phyloP scores from a whole-genome alignment of 2,888 invertebrate species.

The Gandaritis pyraliata region DNA sequence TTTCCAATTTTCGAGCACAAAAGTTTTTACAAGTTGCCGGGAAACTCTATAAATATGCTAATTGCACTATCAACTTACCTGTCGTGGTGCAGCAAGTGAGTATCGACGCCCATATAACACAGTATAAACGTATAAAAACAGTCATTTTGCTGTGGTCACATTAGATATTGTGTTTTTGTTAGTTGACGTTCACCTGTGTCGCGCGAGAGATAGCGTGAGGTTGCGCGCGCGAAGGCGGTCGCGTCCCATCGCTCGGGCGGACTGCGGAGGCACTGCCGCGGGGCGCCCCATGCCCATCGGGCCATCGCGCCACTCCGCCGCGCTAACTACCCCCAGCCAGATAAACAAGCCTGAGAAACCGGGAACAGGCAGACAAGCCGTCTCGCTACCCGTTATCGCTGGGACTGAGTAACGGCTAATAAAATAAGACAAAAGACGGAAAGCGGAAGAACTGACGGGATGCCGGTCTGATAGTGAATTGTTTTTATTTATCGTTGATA shows the following conservation, averaged over 20 bases:
- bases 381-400: conserved; percentile 77
- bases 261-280: conserved; percentile 73
- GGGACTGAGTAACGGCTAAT: conserved; percentile 70
- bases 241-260: conserved; percentile 75
- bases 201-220: conserved; percentile 53
- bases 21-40: conserved; percentile 64
- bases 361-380: conserved; percentile 82
- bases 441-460: conserved; percentile 58
- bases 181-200: conserved; percentile 66
- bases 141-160: conserved; percentile 74
- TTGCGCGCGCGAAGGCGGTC: conserved; percentile 65
- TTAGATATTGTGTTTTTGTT: conserved; percentile 48
- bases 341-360: conserved; percentile 82
- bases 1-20: conserved; percentile 49
- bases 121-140: conserved; percentile 81
- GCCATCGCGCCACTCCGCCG: conserved; percentile 50
- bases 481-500: conserved; percentile 47
- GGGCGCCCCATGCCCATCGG: conserved; percentile 54
- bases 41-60: conserved; percentile 74
- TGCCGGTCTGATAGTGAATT: conserved; percentile 40
- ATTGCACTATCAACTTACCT: conserved; percentile 75
- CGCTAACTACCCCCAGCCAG: conserved; percentile 72
- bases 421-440: conserved; percentile 79
- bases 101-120: conserved; percentile 77
- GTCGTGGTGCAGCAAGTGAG: conserved; percentile 74